Conservation (phyloP, 2,113 vertebrate genomes). For the Centropristis striata region DNA sequence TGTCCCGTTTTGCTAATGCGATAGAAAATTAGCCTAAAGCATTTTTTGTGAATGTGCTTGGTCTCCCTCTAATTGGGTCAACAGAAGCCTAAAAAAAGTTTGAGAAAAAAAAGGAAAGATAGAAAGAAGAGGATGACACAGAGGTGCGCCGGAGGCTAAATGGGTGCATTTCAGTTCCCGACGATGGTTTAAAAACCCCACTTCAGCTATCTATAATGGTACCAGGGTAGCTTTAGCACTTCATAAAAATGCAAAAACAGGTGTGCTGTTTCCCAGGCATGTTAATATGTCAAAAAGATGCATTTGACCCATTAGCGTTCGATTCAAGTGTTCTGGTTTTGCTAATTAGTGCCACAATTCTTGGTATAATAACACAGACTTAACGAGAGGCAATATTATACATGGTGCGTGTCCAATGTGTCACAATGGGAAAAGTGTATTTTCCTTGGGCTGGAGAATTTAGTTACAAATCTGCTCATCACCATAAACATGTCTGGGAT, state of each 20-base stretch:
- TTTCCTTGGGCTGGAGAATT: constrained; percentile 25
- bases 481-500: constrained; percentile 42
- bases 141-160: constrained; percentile 48
- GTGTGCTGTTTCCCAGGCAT: constrained; percentile 33
- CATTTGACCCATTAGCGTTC: constrained; percentile 57
- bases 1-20: constrained; percentile 54
- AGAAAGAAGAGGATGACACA: constrained; percentile 33
- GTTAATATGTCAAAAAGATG: constrained; percentile 39
- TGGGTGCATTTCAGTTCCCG: constrained; percentile 21
- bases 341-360: constrained; percentile 50
- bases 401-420: constrained; percentile 25
- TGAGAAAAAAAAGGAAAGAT: constrained; percentile 35
- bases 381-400: constrained; percentile 36
- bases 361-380: not conserved
- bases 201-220: constrained; percentile 40
- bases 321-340: constrained; percentile 48
- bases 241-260: constrained; percentile 46
- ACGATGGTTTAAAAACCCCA: constrained; percentile 36
- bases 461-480: constrained; percentile 29
- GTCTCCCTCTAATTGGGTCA: constrained; percentile 68
- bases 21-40: constrained; percentile 59
- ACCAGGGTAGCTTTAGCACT: constrained; percentile 13
- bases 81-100: constrained; percentile 49
- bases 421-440: constrained; percentile 28
- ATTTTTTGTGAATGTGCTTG: constrained; percentile 45